Percentiles rank a stretch among this genome's conserved stretches.
These are phyloP conservation scores for Calameuta idolon DNA, from an alignment of 2,888 invertebrate species.

Conservation along the genomic window DNA sequence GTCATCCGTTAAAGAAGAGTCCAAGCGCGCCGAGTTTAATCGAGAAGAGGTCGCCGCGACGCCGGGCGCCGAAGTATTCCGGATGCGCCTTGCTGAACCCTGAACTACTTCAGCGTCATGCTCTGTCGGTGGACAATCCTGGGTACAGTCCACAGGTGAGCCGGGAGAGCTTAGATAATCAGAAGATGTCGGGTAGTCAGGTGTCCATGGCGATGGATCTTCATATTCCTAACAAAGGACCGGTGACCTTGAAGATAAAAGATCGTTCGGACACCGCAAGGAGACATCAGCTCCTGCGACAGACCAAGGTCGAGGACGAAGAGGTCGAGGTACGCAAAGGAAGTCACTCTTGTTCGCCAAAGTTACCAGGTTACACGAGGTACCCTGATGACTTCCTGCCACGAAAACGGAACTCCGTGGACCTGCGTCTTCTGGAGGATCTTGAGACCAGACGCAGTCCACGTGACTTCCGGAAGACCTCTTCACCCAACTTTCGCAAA, in stretches of 20 bases:
- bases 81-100: conserved; percentile 74
- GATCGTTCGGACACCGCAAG: conserved; percentile 78
- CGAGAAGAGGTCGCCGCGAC: conserved; percentile 61
- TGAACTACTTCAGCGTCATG: conserved; percentile 79
- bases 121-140: conserved; percentile 85
- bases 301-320: conserved; percentile 81
- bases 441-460: conserved; percentile 49
- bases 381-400: conserved; percentile 62
- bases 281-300: conserved; percentile 80
- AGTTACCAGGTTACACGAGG: conserved; percentile 55
- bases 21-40: conserved; percentile 74
- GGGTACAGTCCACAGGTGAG: conserved; percentile 64
- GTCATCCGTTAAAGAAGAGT: conserved; percentile 67
- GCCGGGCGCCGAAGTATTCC: conserved; percentile 59
- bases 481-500: conserved; percentile 60
- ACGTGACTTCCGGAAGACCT: conserved; percentile 57
- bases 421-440: conserved; percentile 57
- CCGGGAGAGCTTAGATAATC: conserved; percentile 69
- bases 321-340: conserved; percentile 59
- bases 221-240: conserved; percentile 75
- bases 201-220: conserved; percentile 83
- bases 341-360: conserved; percentile 43
- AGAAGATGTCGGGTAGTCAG: conserved; percentile 74
- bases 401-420: conserved; percentile 60
- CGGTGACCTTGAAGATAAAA: conserved; percentile 72